phyloP scores from a whole-genome alignment of 1,140 invertebrate genomes.

The Drosophila bipectinata region DNA sequence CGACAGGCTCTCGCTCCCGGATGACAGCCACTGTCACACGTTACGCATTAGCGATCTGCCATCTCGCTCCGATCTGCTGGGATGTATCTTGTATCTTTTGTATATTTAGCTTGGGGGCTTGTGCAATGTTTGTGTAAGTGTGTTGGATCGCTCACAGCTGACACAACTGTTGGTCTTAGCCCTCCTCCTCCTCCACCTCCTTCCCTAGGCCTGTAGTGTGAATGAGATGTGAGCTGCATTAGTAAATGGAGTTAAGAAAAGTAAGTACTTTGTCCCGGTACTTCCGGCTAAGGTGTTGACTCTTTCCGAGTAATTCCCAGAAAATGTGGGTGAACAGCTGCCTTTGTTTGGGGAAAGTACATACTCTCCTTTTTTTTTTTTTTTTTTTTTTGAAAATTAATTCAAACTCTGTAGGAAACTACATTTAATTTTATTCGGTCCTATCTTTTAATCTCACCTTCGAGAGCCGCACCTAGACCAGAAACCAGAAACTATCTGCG shows the following conservation, averaged over 20 bases:
- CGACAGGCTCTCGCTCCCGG: neutral
- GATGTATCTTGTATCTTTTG: constrained; percentile 1
- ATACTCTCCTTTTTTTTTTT: neutral
- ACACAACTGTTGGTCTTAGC: constrained; percentile 25
- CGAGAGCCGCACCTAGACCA: constrained; percentile 14
- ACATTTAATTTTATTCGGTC: constrained; percentile 1
- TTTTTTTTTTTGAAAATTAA: neutral
- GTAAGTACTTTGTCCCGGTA: constrained; percentile 42
- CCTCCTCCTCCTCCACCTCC: constrained; percentile 3
- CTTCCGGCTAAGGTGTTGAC: constrained; percentile 61
- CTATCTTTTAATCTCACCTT: constrained; percentile 11
- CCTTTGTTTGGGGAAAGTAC: neutral
- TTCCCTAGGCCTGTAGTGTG: constrained; percentile 11
- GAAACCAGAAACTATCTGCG: constrained; percentile 23
- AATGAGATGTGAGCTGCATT: constrained; percentile 65
- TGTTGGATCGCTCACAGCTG: constrained; percentile 36
- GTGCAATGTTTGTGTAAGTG: constrained; percentile 44
- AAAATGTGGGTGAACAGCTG: constrained; percentile 43
- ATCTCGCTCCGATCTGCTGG: constrained; percentile 1
- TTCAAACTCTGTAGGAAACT: neutral
- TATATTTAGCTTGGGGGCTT: constrained; percentile 27
- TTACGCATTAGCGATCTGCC: constrained; percentile 19
- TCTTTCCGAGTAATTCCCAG: constrained; percentile 22
- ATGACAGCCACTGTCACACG: constrained; percentile 49
- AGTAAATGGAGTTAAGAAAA: constrained; percentile 49